Evolutionary conservation across 2,888 invertebrate species (phyloP), one percentile per base, ranked within the genome.

Genomic region (Aquatica leii): DNA sequence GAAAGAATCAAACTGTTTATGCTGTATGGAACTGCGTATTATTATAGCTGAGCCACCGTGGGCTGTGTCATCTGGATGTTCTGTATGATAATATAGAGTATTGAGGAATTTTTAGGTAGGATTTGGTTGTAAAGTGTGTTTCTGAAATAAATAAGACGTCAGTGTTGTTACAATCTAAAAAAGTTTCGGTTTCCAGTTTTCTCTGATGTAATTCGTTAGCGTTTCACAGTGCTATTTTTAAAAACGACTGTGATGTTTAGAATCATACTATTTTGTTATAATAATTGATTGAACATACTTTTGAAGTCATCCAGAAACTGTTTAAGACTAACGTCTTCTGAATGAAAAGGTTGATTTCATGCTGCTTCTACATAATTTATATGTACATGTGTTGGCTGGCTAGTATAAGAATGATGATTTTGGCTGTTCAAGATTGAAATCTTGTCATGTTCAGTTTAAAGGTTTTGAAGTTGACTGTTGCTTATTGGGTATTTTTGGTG

Each of bases 51-150:
- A 50, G 12, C 49, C 18, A 57, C 21, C 49, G 35, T 57, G 57
- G 8, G 57, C 49, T 35, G 50, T 50, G 20, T 37, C 41, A 31
- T 59, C 59, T 31, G 59, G 51, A 31, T 59, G 59, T 12, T 59
- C 51, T 18, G 51, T 59, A 14, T 41, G 51, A 41, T 59, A 41
- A n/a, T 41, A 41, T 24, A 14, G 34, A 12, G 31, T 41, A 59
- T 8, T 59, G 37, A 2, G 41, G 21, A 24, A 51, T 41, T 14
- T 14, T 59, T 15, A 52, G 15, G 24, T 59, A 37, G n/a, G 43
- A 24, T 59, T 31, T 59, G 20, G 11, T 21, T 15, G 43, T 41
- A 14, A 18, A 59, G 17, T 51, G 51, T 9, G 41, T 50, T 24
- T 50, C 49, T 31, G 49, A 50, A 14, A 50, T 31, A 1, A 50